Base-by-base conservation (phyloP, 2,113 vertebrate species). In the Paramormyrops kingsleyae region DNA sequence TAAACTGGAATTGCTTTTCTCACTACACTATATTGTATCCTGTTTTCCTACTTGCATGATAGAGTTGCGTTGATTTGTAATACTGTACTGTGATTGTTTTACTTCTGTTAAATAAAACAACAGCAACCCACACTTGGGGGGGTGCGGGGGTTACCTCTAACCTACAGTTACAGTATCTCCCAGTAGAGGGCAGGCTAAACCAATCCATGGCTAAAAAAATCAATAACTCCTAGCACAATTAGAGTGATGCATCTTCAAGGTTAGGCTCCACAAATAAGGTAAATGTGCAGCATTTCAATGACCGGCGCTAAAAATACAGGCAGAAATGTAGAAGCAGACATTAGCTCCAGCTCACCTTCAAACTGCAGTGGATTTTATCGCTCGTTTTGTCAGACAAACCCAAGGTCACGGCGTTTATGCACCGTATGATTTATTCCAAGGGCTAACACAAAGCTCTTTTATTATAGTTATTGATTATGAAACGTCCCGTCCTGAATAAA, bases 391-490 rank as follows among this genome's bases (percentile, higher is more conserved):
- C 52, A 83, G 24, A 53, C 80, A 27, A 89, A 27, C 8, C 88
- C 88, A 62, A 89, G 88, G 88, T 85, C 88, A 47, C 21, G 19
- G 49, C 21, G 39, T 89, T 84, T 83, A 83, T 53, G 50, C 49
- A 39, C 49, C 8, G 50, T 24, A 19, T 70, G 49, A 89, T 89
- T 83, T 80, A 89, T 83, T 89, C 27, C 46, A 46, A n/a, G 46
- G 74, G 27, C 74, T 84, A 89, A 84, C 88, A 62, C 80, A 84
- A 59, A 62, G 80, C 35, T 50, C 53, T 52, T 80, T 62, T 83
- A 85, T 89, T 84, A 89, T 62, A 35, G 24, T 42, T 84, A 89
- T 83, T 44, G 88, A 89, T 89, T 74, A 83, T 62, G 39, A 89
- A 56, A 89, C 59, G 80, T 46, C 35, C 80, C 53, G 31, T 62